Evolutionary conservation across 2,113 vertebrate genomes (phyloP).

Genomic region (Dicerorhinus sumatrensis): DNA sequence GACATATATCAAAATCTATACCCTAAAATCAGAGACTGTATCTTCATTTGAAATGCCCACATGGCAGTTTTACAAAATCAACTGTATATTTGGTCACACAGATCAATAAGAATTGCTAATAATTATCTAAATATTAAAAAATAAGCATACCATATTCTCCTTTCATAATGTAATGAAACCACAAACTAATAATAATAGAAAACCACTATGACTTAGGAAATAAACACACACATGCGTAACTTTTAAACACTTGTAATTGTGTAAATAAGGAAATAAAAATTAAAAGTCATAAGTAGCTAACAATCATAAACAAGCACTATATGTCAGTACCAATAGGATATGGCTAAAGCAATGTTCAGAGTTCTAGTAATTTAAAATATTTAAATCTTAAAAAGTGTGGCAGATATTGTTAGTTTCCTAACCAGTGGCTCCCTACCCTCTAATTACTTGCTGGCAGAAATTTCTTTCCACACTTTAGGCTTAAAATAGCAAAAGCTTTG

Average conservation of each 20-base stretch:
- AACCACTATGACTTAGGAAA: not conserved
- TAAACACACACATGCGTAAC: not conserved
- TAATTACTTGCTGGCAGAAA: constrained; percentile 57
- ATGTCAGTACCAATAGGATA: not conserved
- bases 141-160: not conserved
- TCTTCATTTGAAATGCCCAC: constrained; percentile 16
- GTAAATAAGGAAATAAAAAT: not conserved
- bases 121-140: constrained; percentile 27
- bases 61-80: constrained; percentile 29
- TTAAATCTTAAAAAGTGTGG: constrained; percentile 40
- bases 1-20: not conserved
- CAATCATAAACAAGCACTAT: not conserved
- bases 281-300: not conserved
- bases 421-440: not conserved
- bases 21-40: constrained; percentile 1
- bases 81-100: not conserved
- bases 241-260: constrained; percentile 30
- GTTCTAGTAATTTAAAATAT: constrained; percentile 53
- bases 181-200: not conserved
- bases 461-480: constrained; percentile 30
- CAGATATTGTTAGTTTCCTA: constrained; percentile 40
- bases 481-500: constrained; percentile 55
- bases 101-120: not conserved
- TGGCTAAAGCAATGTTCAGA: not conserved
- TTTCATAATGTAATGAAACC: not conserved